These are phyloP conservation scores for Clusia tigrina DNA, from an alignment of 2,888 invertebrate species.

Conservation along the genomic window DNA sequence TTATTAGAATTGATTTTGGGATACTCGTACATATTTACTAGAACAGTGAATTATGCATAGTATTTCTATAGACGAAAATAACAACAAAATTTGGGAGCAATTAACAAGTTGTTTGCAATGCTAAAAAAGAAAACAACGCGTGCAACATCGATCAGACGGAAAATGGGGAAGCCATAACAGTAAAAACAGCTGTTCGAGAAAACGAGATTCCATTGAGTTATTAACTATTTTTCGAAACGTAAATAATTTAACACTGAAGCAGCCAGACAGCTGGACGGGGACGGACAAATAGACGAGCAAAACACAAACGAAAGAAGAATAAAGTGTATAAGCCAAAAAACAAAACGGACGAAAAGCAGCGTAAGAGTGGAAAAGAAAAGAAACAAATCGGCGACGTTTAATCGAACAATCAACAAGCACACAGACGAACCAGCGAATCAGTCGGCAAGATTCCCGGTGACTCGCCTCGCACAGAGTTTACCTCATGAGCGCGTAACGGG, in stretches of 20 bases:
- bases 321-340: neutral
- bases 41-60: no score
- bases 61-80: no score
- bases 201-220: conserved; percentile 6
- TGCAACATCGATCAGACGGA: conserved; percentile 8
- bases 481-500: conserved; percentile 1
- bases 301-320: conserved; percentile 9
- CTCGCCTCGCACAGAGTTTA: neutral
- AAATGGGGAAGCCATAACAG: conserved; percentile 1
- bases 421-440: neutral
- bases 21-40: no score
- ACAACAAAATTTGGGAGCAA: no score
- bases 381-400: neutral
- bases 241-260: conserved; percentile 15
- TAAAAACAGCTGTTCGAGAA: conserved; percentile 15
- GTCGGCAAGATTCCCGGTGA: neutral
- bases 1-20: no score
- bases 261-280: no score
- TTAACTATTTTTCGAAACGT: conserved; percentile 26
- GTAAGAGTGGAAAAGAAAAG: conserved; percentile 7
- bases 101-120: no score
- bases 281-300: conserved; percentile 19
- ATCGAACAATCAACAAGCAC: neutral
- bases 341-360: neutral
- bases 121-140: no score